phyloP scores from a whole-genome alignment of 2,113 vertebrate species.

The Cromileptes altivelis region DNA sequence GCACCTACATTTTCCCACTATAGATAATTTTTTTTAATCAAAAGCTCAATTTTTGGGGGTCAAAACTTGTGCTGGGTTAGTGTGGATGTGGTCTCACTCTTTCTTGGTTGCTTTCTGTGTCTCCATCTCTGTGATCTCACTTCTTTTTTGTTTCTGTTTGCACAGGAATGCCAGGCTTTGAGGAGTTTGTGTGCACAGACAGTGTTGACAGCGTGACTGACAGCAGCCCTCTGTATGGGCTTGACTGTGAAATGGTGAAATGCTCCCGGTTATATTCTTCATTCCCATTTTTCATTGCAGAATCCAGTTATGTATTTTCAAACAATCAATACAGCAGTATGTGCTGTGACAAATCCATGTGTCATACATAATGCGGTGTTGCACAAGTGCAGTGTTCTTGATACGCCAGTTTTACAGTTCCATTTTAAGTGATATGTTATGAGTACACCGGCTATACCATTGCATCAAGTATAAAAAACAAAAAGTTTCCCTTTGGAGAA shows the following conservation, averaged over 20 bases:
- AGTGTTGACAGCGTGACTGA: conserved; percentile 83
- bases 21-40: too few species aligned
- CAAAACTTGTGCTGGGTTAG: too few species aligned
- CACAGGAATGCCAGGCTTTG: conserved; percentile 83
- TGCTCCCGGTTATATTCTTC: neutral
- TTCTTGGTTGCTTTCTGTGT: neutral
- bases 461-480: too few species aligned
- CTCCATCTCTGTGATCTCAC: neutral
- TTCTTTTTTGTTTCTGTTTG: neutral
- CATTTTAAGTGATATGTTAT: neutral
- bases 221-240: conserved; percentile 91
- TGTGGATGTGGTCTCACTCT: neutral
- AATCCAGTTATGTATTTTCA: neutral
- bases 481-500: too few species aligned
- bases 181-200: conserved; percentile 83
- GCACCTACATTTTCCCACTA: too few species aligned
- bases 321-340: neutral
- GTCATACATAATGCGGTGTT: neutral
- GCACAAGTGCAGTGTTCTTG: too few species aligned
- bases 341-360: neutral
- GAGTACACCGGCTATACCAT: neutral
- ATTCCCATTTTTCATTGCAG: neutral
- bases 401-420: too few species aligned
- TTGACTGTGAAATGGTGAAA: conserved; percentile 96
- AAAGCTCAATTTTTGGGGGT: too few species aligned